phyloP scores from a whole-genome alignment of 2,888 invertebrate genomes.

The Platycnemis pennipes region DNA sequence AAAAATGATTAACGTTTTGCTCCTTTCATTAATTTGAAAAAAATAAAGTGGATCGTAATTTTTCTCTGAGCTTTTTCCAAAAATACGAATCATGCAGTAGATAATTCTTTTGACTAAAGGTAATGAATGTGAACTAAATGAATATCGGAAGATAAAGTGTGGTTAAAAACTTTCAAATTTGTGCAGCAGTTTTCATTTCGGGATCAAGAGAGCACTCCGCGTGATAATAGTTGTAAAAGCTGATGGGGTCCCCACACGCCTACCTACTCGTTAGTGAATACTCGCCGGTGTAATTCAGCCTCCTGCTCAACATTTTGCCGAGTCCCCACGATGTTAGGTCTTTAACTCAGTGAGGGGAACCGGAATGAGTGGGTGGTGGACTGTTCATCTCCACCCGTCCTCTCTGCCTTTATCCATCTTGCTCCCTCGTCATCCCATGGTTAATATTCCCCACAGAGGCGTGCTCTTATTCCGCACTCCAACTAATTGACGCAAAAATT shows the following conservation, averaged over 20 bases:
- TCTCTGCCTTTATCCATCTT: not conserved
- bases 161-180: too few species aligned
- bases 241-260: not conserved
- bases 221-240: not conserved
- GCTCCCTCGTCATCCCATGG: not conserved
- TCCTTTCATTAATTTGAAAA: too few species aligned
- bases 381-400: not conserved
- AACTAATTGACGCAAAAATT: slow-evolving; percentile 14
- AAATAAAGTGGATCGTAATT: too few species aligned
- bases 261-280: not conserved
- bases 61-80: too few species aligned
- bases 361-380: not conserved
- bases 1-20: too few species aligned
- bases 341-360: not conserved
- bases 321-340: not conserved
- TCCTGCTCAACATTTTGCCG: not conserved
- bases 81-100: too few species aligned
- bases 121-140: too few species aligned
- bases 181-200: too few species aligned
- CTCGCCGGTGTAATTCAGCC: not conserved
- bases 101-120: too few species aligned
- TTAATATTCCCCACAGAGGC: slow-evolving; percentile 13
- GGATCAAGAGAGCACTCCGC: not conserved
- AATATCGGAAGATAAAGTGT: too few species aligned
- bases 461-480: not conserved